Conservation (phyloP, 2,888 invertebrate species). For the Andrena trimmerana region DNA sequence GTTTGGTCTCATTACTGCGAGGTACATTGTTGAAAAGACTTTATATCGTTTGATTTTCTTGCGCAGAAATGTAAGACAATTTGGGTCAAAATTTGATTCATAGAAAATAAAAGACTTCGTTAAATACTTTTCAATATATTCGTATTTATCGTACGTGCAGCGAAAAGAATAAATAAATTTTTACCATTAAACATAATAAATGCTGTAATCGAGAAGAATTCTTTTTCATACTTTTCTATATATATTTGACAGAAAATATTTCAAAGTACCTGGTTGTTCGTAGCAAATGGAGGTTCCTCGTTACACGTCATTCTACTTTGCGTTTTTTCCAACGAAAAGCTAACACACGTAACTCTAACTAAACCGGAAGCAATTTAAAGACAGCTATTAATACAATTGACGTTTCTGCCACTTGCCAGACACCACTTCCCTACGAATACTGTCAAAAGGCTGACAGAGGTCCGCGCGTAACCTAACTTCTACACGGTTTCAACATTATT, state of each 20-base stretch:
- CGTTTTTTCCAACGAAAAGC: not conserved
- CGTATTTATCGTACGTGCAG: not conserved
- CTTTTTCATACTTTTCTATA: not conserved
- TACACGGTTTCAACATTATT: conserved; percentile 52
- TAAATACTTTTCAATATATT: not conserved
- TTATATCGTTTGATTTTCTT: no score
- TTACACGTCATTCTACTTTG: conserved; percentile 18
- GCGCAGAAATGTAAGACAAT: no score
- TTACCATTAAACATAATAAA: not conserved
- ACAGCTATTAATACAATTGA: not conserved
- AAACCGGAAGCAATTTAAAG: not conserved
- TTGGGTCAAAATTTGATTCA: no score
- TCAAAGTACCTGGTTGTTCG: conserved; percentile 30
- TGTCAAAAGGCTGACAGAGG: not conserved
- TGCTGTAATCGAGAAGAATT: not conserved
- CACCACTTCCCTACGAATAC: not conserved
- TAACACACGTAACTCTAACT: not conserved
- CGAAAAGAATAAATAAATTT: not conserved
- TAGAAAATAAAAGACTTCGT: no score
- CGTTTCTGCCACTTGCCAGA: not conserved
- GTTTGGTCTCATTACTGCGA: no score
- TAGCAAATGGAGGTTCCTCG: not conserved
- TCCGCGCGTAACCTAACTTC: conserved; percentile 46
- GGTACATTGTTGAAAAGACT: no score
- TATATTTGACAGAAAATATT: not conserved